Conservation (phyloP, 2,888 invertebrate genomes). For the Amiota mariae region DNA sequence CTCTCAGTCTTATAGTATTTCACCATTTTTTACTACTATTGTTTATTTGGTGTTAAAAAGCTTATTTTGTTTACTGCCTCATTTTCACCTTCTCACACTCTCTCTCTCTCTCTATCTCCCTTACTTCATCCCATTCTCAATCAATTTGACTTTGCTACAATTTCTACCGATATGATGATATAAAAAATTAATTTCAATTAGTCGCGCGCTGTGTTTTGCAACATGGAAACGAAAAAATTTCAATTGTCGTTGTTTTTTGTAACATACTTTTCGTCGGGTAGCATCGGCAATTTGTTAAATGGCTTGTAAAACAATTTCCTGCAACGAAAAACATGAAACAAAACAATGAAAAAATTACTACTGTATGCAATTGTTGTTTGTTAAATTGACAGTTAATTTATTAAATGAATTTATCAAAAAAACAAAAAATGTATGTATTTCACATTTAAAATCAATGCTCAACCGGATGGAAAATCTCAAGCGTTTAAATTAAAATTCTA, state of each 20-base stretch:
- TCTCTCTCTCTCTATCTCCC: too few species aligned
- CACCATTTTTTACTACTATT: background rate
- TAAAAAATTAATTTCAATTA: conserved; percentile 62
- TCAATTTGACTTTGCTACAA: too few species aligned
- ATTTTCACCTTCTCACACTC: too few species aligned
- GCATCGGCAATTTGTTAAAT: conserved; percentile 42
- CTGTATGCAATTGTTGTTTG: conserved; percentile 17
- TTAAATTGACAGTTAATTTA: conserved; percentile 19
- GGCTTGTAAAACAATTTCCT: conserved; percentile 31
- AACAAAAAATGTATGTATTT: background rate
- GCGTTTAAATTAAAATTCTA: conserved; percentile 47
- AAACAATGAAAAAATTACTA: background rate
- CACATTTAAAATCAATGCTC: background rate
- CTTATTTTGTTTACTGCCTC: conserved; percentile 1
- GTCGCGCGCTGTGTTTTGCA: conserved; percentile 50
- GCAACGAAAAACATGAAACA: background rate
- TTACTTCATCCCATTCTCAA: too few species aligned
- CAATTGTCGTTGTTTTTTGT: background rate
- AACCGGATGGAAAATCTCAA: conserved; percentile 26
- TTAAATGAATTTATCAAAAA: conserved; percentile 26
- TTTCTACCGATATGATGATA: conserved; percentile 1
- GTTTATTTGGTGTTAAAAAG: conserved; percentile 28
- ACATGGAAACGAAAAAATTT: conserved; percentile 35
- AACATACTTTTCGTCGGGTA: conserved; percentile 12
- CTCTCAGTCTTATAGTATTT: too few species aligned